Evolutionary conservation across 2,797 vertebrate species (phyloP).

Genomic region (Rhinophrynus dorsalis): DNA sequence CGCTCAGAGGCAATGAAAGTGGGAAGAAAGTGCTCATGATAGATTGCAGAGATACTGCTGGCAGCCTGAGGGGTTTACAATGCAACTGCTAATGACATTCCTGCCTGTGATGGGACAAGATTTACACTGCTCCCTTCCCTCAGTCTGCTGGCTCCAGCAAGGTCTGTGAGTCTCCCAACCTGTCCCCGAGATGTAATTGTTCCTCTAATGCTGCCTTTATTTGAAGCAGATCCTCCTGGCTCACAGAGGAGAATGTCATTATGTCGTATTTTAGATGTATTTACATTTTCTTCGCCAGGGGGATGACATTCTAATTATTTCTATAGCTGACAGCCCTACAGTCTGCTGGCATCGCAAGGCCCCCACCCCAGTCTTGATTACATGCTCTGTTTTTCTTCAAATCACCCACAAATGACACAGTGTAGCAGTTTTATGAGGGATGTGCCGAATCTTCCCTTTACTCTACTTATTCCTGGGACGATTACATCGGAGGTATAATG

Average conservation of each 20-base stretch:
- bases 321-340: constrained; percentile 70
- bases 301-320: constrained; percentile 75
- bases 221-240: constrained; percentile 72
- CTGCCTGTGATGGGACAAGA: constrained; percentile 69
- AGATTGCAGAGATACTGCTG: constrained; percentile 68
- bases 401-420: constrained; percentile 64
- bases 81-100: constrained; percentile 72
- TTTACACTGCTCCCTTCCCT: constrained; percentile 60
- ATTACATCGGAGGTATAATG: constrained; percentile 56
- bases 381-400: constrained; percentile 70
- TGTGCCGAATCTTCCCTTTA: constrained; percentile 60
- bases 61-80: constrained; percentile 67
- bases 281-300: constrained; percentile 74
- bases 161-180: constrained; percentile 63
- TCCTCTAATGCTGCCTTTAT: constrained; percentile 74
- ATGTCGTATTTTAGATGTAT: constrained; percentile 75
- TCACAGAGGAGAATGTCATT: constrained; percentile 73
- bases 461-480: constrained; percentile 55
- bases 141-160: constrained; percentile 64
- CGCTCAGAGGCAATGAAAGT: constrained; percentile 25
- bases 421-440: constrained; percentile 64
- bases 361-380: constrained; percentile 69
- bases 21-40: constrained; percentile 62
- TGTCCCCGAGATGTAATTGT: constrained; percentile 72
- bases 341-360: constrained; percentile 69